Evolutionary conservation across 2,888 invertebrate genomes (phyloP).

Genomic region (Hyposoter didymator): DNA sequence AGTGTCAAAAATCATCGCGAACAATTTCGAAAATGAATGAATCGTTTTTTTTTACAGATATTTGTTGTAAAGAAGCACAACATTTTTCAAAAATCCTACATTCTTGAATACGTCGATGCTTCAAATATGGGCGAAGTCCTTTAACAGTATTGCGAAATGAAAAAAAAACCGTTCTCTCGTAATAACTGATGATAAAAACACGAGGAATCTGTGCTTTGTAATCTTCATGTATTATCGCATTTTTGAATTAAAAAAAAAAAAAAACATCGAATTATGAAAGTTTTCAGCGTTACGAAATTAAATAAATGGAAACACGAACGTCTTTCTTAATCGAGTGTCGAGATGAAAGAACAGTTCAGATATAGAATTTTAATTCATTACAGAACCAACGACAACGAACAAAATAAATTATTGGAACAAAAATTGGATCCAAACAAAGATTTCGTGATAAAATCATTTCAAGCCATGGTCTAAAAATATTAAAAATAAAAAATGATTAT

Average conservation of each 20-base stretch:
- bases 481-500: too few species aligned
- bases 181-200: background rate
- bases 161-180: background rate
- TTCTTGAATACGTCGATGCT: background rate
- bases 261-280: background rate
- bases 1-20: too few species aligned
- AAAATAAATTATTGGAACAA: background rate
- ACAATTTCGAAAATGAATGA: background rate
- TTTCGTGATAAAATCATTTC: background rate
- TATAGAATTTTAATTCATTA: background rate
- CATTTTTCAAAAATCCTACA: background rate
- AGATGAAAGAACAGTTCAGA: background rate
- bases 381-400: background rate
- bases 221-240: background rate
- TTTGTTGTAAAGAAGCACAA: background rate
- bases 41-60: background rate
- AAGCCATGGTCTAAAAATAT: background rate
- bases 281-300: background rate
- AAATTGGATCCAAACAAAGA: background rate
- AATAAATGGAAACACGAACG: background rate
- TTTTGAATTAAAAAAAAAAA: slow-evolving; percentile 5
- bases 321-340: background rate
- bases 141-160: background rate
- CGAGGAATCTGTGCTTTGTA: background rate
- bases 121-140: background rate